phyloP scores from a whole-genome alignment of 2,113 vertebrate species.

The Zosterops japonicus region DNA sequence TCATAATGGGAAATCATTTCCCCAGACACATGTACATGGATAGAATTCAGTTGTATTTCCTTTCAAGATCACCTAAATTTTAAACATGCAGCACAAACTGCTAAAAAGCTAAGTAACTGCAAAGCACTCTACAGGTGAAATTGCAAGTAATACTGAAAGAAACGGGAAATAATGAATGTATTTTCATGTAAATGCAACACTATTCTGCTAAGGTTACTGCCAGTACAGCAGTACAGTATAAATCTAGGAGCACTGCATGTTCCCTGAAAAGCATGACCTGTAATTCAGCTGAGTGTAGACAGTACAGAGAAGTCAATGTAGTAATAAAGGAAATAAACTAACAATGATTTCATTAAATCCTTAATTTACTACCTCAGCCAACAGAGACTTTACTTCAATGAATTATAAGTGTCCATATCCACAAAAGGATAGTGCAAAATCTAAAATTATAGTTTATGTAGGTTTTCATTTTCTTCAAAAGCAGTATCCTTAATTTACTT shows the following conservation, averaged over 20 bases:
- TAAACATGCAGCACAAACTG: neutral
- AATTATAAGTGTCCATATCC: neutral
- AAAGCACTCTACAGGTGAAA: neutral
- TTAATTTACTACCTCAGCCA: neutral
- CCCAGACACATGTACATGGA: neutral
- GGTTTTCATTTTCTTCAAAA: neutral
- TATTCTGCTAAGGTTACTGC: neutral
- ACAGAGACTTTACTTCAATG: neutral
- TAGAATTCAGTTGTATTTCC: neutral
- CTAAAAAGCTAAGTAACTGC: neutral
- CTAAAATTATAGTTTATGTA: neutral
- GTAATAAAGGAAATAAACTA: neutral
- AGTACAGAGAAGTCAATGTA: neutral
- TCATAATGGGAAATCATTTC: neutral
- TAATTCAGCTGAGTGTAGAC: neutral
- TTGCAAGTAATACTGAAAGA: neutral
- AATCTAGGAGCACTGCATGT: neutral
- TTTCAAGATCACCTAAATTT: neutral
- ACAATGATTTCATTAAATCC: neutral
- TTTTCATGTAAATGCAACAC: neutral
- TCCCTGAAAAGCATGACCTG: neutral
- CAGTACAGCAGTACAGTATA: neutral
- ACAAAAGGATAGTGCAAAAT: neutral
- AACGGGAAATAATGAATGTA: neutral
- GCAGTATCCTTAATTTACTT: neutral